Evolutionary conservation across 2,888 invertebrate species (phyloP).

Genomic region (Parnassius orleans): DNA sequence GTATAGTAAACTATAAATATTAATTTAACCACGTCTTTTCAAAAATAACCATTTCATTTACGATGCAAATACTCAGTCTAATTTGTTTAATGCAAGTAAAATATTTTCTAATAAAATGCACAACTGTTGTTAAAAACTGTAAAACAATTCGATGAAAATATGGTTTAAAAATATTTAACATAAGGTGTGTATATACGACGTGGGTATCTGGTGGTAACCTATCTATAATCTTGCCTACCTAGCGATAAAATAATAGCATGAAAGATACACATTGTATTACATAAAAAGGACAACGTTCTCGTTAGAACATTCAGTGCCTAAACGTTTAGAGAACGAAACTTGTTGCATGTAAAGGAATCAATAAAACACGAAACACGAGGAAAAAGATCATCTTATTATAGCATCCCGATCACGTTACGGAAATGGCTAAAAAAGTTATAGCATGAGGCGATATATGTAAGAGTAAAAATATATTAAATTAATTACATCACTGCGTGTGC

Average conservation of each 20-base stretch:
- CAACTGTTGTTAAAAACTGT: too few species aligned
- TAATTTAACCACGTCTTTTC: too few species aligned
- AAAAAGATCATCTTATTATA: conserved; percentile 36
- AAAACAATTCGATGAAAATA: too few species aligned
- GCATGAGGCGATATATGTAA: conserved; percentile 58
- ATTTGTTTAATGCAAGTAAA: too few species aligned
- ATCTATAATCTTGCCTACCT: background rate
- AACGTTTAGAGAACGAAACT: conserved; percentile 29
- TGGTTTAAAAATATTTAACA: too few species aligned
- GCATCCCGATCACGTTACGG: conserved; percentile 41
- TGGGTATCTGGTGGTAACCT: too few species aligned
- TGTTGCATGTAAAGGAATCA: conserved; percentile 34
- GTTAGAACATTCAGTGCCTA: background rate
- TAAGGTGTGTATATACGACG: too few species aligned
- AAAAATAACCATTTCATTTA: too few species aligned
- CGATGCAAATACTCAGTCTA: too few species aligned
- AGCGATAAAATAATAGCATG: background rate
- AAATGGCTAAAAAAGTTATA: conserved; percentile 54
- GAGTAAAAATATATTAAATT: conserved; percentile 72
- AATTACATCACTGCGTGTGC: conserved; percentile 56
- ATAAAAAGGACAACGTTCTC: background rate
- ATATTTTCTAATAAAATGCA: too few species aligned
- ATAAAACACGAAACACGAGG: conserved; percentile 35
- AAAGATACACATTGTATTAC: too few species aligned
- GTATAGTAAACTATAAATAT: too few species aligned